Percentiles rank a stretch among this genome's conserved stretches.
phyloP scores from a whole-genome alignment of 30 jellyfish, hydroid and myxozoan species.

The Aurelia coerulea region DNA sequence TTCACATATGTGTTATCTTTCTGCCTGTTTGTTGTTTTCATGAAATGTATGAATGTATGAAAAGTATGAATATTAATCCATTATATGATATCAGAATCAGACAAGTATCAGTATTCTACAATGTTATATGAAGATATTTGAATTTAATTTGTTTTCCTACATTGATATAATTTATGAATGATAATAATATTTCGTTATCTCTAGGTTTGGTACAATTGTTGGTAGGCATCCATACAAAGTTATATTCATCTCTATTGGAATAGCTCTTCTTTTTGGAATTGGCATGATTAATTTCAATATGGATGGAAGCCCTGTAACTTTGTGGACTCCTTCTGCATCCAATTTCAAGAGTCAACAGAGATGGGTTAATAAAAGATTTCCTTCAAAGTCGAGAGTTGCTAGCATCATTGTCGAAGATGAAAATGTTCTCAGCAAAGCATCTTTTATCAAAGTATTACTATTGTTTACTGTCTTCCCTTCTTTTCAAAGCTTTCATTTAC shows the following conservation, averaged over 20 bases:
- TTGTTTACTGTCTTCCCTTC: too few relatives aligned
- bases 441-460: not conserved
- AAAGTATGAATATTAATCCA: too few relatives aligned
- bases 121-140: too few relatives aligned
- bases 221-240: slow-evolving; percentile 24
- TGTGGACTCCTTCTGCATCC: slow-evolving; percentile 42
- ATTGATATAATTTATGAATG: not conserved
- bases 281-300: slow-evolving; percentile 31
- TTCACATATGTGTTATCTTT: too few relatives aligned
- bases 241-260: slow-evolving; percentile 4
- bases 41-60: too few relatives aligned
- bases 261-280: slow-evolving; percentile 11
- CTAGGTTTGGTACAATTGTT: slow-evolving; percentile 9
- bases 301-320: slow-evolving; percentile 27
- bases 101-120: too few relatives aligned
- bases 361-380: slow-evolving; percentile 38
- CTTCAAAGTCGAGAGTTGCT: not conserved
- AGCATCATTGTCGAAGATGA: slow-evolving; percentile 32
- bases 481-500: too few relatives aligned
- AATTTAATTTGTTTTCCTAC: too few relatives aligned
- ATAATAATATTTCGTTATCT: not conserved
- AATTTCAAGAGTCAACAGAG: not conserved
- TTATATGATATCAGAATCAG: too few relatives aligned
- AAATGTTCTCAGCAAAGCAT: slow-evolving; percentile 9
- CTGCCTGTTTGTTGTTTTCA: too few relatives aligned